These are phyloP conservation scores for Lepisosteus osseus DNA, from an alignment of 2,113 vertebrate genomes.

Conservation along the genomic window DNA sequence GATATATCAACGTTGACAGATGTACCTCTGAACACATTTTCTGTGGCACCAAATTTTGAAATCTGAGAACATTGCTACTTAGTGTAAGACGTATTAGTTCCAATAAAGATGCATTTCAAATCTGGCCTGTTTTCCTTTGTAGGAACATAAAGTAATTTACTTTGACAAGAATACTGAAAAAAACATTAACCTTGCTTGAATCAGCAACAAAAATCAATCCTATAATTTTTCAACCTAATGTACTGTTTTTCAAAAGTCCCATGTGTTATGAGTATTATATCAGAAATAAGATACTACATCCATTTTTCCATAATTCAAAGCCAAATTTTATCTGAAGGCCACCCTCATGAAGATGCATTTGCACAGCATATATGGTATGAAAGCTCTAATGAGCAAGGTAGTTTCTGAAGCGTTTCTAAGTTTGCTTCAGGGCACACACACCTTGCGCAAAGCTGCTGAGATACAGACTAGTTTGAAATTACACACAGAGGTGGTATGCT, in stretches of 20 bases:
- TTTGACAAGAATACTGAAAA: conserved; percentile 5
- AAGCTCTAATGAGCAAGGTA: too few species aligned
- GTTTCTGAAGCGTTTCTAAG: too few species aligned
- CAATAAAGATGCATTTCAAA: not conserved
- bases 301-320: not conserved
- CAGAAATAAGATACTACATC: not conserved
- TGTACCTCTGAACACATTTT: not conserved
- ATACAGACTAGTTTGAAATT: too few species aligned
- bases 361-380: too few species aligned
- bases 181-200: not conserved
- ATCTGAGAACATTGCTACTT: not conserved
- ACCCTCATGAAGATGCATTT: too few species aligned
- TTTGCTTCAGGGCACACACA: too few species aligned
- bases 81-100: not conserved
- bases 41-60: not conserved
- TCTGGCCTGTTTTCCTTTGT: not conserved
- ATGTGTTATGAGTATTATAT: not conserved
- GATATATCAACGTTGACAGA: not conserved
- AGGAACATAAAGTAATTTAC: not conserved
- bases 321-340: too few species aligned
- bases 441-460: too few species aligned
- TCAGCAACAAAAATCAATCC: conserved; percentile 4
- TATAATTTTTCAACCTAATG: not conserved
- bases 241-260: not conserved
- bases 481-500: too few species aligned